Base-by-base conservation (phyloP, 2,888 invertebrate genomes). In the Drosophila merina region DNA sequence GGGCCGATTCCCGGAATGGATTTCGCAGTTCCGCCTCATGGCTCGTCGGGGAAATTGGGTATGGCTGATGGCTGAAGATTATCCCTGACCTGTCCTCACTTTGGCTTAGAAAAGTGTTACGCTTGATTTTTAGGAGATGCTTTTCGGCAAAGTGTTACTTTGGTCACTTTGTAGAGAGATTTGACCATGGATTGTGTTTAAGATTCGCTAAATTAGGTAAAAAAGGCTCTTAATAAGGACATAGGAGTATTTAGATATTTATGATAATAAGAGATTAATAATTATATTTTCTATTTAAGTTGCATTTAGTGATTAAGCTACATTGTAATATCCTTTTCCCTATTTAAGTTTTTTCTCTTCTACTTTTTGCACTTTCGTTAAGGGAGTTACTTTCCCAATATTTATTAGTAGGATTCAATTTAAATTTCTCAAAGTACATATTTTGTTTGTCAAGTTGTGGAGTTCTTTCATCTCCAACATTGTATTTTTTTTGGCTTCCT, bases 61-160 rank as follows among this genome's bases (percentile, higher is more conserved):
- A 56, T 51, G n/a, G 47, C 47, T 74, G 74, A 49, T 67, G 56
- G 44, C 42, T 33, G 48, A 36, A 56, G 64, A 64, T 66, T 49
- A 49, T 66, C 63, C 49, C 44, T 31, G 56, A 63, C 49, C 47
- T 54, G 30, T 47, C 40, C 42, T 28, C 4, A 40, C 25, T 33
- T 26, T 33, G 9, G 33, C 7, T 7, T 38, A 20, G 12, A 5
- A 5, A 0, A 9, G 48, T 30, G 28, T 26, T 14, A 20, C 20
- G 9, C 14, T 40, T 52, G 44, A 45, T 51, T 51, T 58, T 51
- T 26, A 58, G 52, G 40, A 8, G 47, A 48, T 60, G 25, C 47
- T 54, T 36, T 14, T 48, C 48, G 36, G 30, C 48, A 57, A 20
- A 20, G 20, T 20, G 20, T 60, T 57, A 49, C 57, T 42, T 42